A percentile compares a stretch with the other conserved stretches of the same genome.
phyloP scores from a whole-genome alignment of 2,888 invertebrate species.

The Eupithecia dodoneata region DNA sequence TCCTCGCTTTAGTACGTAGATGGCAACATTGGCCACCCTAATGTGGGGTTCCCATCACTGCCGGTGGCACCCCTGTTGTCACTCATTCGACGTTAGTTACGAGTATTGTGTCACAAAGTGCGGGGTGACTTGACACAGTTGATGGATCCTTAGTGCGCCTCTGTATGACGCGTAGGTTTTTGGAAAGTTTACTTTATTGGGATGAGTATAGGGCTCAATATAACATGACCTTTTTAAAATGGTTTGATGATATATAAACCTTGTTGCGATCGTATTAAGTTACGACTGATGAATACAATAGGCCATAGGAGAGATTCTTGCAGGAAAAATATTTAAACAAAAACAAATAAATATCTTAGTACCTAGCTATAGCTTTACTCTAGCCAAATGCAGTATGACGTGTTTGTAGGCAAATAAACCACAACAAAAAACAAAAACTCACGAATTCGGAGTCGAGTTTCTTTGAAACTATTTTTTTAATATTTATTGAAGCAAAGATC shows the following conservation, averaged over 20 bases:
- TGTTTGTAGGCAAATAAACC: too few species aligned
- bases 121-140: slow-evolving; percentile 36
- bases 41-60: slow-evolving; percentile 28
- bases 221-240: not conserved
- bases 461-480: too few species aligned
- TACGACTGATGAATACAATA: not conserved
- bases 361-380: too few species aligned
- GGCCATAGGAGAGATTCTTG: not conserved
- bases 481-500: too few species aligned
- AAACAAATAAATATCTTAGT: not conserved
- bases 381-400: too few species aligned
- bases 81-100: slow-evolving; percentile 46
- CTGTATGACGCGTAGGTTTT: not conserved
- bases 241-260: not conserved
- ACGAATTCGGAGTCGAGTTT: too few species aligned
- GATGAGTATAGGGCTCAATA: not conserved
- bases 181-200: not conserved
- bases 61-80: slow-evolving; percentile 44
- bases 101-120: slow-evolving; percentile 42
- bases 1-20: not conserved
- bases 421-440: too few species aligned
- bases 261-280: not conserved
- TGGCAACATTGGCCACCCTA: not conserved
- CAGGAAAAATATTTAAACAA: not conserved
- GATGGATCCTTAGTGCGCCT: slow-evolving; percentile 15